phyloP scores from a whole-genome alignment of 2,113 vertebrate species.

The Gymnogyps californianus region DNA sequence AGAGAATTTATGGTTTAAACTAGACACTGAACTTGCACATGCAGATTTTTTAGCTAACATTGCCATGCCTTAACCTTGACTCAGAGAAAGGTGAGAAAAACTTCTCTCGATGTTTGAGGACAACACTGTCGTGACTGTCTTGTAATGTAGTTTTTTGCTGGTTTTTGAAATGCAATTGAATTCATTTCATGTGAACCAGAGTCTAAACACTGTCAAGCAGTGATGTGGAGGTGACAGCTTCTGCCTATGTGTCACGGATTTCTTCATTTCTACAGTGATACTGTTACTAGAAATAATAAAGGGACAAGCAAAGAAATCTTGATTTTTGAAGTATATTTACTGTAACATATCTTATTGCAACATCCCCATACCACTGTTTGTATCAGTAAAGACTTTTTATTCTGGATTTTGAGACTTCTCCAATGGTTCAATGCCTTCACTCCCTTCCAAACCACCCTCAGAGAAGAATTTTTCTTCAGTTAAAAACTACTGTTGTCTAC shows the following conservation, averaged over 20 bases:
- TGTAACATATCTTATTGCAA: background rate
- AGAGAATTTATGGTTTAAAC: background rate
- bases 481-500: background rate
- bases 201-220: background rate
- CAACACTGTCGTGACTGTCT: background rate
- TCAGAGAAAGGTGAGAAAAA: background rate
- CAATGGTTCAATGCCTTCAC: background rate
- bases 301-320: background rate
- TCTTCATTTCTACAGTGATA: background rate
- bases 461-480: background rate
- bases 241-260: background rate
- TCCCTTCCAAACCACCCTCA: background rate
- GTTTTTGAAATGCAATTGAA: background rate
- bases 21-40: background rate
- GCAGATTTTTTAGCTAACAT: background rate
- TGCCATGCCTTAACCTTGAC: conserved; percentile 17
- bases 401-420: background rate
- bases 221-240: background rate
- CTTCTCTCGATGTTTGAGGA: background rate
- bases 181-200: background rate
- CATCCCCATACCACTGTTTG: background rate
- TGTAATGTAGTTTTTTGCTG: background rate
- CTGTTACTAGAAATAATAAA: background rate
- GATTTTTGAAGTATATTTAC: background rate
- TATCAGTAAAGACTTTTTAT: background rate